Evolutionary conservation across 2,797 vertebrate genomes (phyloP).

Genomic region (Rhincodon typus): DNA sequence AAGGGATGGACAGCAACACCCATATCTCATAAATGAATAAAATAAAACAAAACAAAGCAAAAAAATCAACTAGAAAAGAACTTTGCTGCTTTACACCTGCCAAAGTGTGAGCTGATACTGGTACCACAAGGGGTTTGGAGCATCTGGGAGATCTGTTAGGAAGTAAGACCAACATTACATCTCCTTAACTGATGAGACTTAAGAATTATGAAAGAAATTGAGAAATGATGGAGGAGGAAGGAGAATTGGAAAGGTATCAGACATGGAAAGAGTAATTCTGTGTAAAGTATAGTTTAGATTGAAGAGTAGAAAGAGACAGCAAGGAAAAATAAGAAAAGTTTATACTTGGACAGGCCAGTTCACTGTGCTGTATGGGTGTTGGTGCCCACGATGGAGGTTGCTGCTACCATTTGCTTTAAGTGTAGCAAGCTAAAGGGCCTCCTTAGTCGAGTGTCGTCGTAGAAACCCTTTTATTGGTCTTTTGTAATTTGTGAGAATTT

Average conservation of each 20-base stretch:
- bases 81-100: not conserved
- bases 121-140: not conserved
- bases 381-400: no score
- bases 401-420: no score
- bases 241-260: not conserved
- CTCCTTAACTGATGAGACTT: not conserved
- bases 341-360: no score
- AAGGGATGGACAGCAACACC: no score
- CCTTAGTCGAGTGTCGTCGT: no score
- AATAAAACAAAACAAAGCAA: no score
- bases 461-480: no score
- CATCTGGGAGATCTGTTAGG: not conserved
- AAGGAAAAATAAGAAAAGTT: not conserved
- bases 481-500: no score
- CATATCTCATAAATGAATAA: no score
- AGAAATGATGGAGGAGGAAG: not conserved
- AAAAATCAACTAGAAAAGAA: not conserved
- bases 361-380: no score
- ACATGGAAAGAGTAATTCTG: not conserved
- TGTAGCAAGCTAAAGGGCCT: no score
- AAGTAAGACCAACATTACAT: not conserved
- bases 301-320: not conserved
- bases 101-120: not conserved
- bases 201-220: not conserved
- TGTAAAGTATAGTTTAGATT: not conserved